These are phyloP conservation scores for Hyperoplus immaculatus DNA, from an alignment of 2,797 vertebrate species.

Conservation along the genomic window DNA sequence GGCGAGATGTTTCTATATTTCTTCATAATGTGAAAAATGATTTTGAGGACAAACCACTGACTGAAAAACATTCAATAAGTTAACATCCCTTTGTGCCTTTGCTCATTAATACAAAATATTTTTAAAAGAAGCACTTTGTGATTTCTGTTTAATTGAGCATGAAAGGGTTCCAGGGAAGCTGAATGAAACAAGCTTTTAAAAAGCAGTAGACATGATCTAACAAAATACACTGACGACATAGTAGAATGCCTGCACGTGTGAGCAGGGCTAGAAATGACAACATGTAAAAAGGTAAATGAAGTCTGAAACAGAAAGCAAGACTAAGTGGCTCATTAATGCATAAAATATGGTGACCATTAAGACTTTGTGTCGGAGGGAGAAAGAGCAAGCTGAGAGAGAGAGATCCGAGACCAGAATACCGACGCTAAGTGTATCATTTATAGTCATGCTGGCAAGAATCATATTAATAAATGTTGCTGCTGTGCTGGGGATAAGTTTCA, in stretches of 20 bases:
- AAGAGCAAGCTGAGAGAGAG: conserved; percentile 58
- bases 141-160: conserved; percentile 41
- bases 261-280: conserved; percentile 35
- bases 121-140: conserved; percentile 4
- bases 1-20: background rate
- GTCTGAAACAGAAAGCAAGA: conserved; percentile 55
- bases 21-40: background rate
- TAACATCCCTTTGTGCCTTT: background rate
- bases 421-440: conserved; percentile 70
- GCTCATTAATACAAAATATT: conserved; percentile 5
- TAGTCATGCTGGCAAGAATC: conserved; percentile 52
- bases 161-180: conserved; percentile 33
- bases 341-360: conserved; percentile 70
- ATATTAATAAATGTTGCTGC: conserved; percentile 66
- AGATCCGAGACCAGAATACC: conserved; percentile 45
- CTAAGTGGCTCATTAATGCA: conserved; percentile 76
- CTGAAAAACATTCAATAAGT: background rate
- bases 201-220: conserved; percentile 28
- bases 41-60: background rate
- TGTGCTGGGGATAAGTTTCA: conserved; percentile 50
- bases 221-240: conserved; percentile 41
- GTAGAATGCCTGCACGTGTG: conserved; percentile 31
- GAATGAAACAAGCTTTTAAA: conserved; percentile 43
- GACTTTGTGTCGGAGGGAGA: conserved; percentile 46
- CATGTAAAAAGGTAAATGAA: conserved; percentile 66